Base-by-base conservation (phyloP, 2,113 vertebrate genomes). In the Artemisiospiza belli region DNA sequence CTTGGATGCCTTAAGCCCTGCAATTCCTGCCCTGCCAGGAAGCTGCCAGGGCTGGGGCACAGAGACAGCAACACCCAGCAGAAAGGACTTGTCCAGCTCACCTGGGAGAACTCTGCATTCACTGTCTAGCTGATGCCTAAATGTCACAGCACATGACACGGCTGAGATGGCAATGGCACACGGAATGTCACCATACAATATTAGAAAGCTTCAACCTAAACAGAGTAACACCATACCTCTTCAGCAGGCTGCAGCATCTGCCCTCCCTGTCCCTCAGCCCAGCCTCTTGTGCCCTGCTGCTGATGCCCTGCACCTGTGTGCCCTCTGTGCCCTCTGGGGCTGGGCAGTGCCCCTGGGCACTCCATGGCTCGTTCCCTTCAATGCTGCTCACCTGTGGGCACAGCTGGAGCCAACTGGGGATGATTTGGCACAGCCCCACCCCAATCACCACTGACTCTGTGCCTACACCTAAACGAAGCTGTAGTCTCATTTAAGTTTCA, bases 111-210 rank as follows among this genome's bases (percentile, higher is more conserved):
- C 6, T 17, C 22, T n/a, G 22, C 22, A 58, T 20, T 85, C 55
- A 15, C 49, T 44, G 4, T 31, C 82, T 15, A 63, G 23, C 8
- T 24, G 14, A 59, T 35, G 22, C 22, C 23, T 17, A 61, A 37
- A 37, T 25, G 23, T 25, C n/a, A 17, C 33, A 11, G 22, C 33
- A 58, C 15, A 5, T 24, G 22, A 5, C 22, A 37, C n/a, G 25
- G n/a, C 3, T 25, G 10, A 37, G n/a, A 41, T 41, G 41, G 41
- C 41, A 41, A 41, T 41, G 41, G 41, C 41, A 41, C 58, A 37
- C 23, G 17, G 10, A 59, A 3, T 8, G 7, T 59, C n/a, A 5
- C n/a, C 23, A 59, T 0, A 59, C n/a, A 35, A 11, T 4, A 8
- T 25, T 11, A 61, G 58, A 61, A 1, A 12, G 3, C 5, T 37